Conservation (phyloP, 2,888 invertebrate species). For the Neoaliturus tenellus region DNA sequence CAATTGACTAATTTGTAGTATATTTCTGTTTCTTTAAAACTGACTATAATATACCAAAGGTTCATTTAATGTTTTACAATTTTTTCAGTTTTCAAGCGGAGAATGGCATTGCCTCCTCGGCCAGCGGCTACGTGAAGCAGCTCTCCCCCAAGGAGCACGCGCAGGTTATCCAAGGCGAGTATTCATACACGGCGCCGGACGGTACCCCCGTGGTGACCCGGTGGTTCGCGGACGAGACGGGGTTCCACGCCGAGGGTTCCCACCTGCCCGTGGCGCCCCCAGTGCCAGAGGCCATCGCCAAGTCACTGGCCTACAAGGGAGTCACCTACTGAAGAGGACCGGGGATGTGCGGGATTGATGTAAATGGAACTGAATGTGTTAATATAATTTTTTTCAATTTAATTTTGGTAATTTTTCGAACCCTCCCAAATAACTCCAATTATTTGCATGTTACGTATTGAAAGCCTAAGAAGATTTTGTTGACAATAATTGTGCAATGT, state of each 20-base stretch:
- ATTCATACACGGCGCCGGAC: constrained; percentile 82
- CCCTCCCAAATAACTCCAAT: no score
- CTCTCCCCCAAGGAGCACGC: constrained; percentile 74
- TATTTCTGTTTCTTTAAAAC: no score
- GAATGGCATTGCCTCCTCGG: constrained; percentile 73
- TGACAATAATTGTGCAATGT: no score
- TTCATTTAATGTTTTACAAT: no score
- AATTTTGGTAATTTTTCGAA: no score
- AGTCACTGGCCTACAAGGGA: constrained; percentile 69
- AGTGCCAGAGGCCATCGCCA: constrained; percentile 71
- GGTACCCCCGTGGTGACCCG: constrained; percentile 76
- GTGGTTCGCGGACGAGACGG: constrained; percentile 82
- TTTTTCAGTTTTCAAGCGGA: constrained; percentile 71
- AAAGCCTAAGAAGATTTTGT: no score
- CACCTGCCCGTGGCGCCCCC: constrained; percentile 72
- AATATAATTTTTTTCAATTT: neutral
- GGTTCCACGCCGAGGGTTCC: constrained; percentile 79
- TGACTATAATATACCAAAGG: no score
- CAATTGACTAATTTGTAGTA: no score
- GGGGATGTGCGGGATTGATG: neutral
- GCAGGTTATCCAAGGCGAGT: constrained; percentile 81
- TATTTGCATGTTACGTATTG: no score
- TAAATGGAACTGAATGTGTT: neutral
- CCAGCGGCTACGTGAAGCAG: constrained; percentile 75
- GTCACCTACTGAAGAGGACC: neutral